Percentiles rank a stretch among this genome's conserved stretches.
Conservation (phyloP, 2,113 vertebrate species). For the Gambusia holbrooki region DNA sequence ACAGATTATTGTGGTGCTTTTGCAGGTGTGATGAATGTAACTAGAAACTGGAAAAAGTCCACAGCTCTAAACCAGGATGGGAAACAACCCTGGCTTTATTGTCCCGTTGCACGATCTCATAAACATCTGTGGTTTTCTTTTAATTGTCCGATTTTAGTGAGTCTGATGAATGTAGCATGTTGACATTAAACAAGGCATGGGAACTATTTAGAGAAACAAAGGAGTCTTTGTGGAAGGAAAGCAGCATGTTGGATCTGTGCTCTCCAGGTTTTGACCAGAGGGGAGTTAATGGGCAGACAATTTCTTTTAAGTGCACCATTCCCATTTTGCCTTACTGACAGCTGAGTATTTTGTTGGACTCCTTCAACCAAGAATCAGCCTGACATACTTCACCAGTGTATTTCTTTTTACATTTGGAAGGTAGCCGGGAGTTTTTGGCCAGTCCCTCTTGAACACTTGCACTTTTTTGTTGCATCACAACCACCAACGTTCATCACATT, state of each 20-base stretch:
- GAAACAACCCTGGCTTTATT: neutral
- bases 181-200: neutral
- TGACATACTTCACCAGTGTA: too few species aligned
- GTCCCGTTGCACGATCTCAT: neutral
- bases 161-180: slow-evolving; percentile 1
- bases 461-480: too few species aligned
- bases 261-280: slow-evolving; percentile 12
- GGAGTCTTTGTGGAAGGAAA: slow-evolving; percentile 25
- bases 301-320: slow-evolving; percentile 2
- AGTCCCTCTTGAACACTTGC: too few species aligned
- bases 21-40: slow-evolving; percentile 15
- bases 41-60: slow-evolving; percentile 3
- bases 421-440: too few species aligned
- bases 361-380: too few species aligned
- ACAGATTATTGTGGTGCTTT: slow-evolving; percentile 6
- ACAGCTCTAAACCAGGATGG: neutral
- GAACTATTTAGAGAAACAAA: slow-evolving; percentile 17
- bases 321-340: neutral
- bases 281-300: slow-evolving; percentile 1
- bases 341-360: neutral
- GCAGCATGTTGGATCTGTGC: slow-evolving; percentile 14
- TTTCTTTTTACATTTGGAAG: neutral
- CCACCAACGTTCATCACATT: too few species aligned
- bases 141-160: slow-evolving; percentile 11
- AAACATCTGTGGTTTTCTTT: neutral